Percentiles rank a stretch among this genome's conserved stretches.
Conservation (phyloP, 2,113 vertebrate genomes). For the Chroicocephalus ridibundus region DNA sequence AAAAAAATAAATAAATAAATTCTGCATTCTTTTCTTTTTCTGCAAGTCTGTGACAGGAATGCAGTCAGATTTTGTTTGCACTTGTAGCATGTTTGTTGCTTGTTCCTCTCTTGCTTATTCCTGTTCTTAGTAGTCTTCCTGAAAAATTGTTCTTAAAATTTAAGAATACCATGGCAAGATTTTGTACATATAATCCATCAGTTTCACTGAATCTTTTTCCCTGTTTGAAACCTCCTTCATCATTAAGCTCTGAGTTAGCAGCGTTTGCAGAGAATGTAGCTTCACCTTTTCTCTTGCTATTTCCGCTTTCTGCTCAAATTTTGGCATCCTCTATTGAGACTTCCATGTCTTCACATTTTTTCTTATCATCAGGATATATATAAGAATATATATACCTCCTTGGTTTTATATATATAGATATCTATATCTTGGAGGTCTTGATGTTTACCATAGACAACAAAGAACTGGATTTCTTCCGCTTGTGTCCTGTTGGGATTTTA, state of each 20-base stretch:
- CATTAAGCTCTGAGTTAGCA: neutral
- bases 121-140: neutral
- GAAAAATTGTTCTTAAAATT: neutral
- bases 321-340: neutral
- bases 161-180: neutral
- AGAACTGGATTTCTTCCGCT: neutral
- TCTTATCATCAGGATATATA: neutral
- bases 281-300: neutral
- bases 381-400: neutral
- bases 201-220: neutral
- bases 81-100: neutral
- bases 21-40: neutral
- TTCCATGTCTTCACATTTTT: neutral
- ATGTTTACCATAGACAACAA: neutral
- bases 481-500: slow-evolving; percentile 26
- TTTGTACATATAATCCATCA: neutral
- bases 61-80: neutral
- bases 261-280: neutral
- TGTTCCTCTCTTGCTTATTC: neutral
- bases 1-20: neutral
- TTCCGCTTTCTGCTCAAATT: neutral
- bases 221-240: neutral
- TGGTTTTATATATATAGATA: neutral
- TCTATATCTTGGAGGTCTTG: neutral
- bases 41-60: neutral